A percentile compares a stretch with the other conserved stretches of the same genome.
Conservation (phyloP, 2,113 vertebrate species). For the Ammodramus savannarum region DNA sequence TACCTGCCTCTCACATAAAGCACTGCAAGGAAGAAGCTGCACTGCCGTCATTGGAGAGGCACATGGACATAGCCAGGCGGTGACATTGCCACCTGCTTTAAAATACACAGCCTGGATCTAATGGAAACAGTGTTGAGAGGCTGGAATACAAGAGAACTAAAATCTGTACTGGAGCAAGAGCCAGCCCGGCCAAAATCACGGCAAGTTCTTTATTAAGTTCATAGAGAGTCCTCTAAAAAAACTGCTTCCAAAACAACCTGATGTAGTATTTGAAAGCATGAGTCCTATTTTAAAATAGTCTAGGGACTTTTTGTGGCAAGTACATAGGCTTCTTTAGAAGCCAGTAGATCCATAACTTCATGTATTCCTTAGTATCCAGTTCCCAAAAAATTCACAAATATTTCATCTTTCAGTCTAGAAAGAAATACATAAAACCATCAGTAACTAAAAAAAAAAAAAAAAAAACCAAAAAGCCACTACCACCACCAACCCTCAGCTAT, state of each 20-base stretch:
- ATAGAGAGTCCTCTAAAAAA: background rate
- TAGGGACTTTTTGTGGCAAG: background rate
- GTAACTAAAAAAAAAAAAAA: background rate
- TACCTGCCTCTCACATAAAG: background rate
- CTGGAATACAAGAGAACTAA: background rate
- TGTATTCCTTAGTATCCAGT: background rate
- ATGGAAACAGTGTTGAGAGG: background rate
- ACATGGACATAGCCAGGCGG: background rate
- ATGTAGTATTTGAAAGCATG: background rate
- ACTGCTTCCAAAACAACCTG: background rate
- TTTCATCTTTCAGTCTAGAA: background rate
- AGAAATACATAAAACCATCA: background rate
- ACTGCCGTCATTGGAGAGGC: accelerated
- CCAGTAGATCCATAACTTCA: background rate
- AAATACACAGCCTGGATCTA: background rate
- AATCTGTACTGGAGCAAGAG: background rate
- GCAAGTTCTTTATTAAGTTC: background rate
- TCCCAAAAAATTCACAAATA: background rate
- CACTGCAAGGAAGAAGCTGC: background rate
- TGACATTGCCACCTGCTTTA: background rate
- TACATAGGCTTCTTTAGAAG: background rate
- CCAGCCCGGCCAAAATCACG: accelerated
- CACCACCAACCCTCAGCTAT: background rate
- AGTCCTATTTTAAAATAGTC: background rate
- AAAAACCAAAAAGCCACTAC: too few species aligned